Evolutionary conservation across 1,140 invertebrate species (phyloP), one percentile per base, ranked within the genome.

Genomic region (Geopemphigus sp.): DNA sequence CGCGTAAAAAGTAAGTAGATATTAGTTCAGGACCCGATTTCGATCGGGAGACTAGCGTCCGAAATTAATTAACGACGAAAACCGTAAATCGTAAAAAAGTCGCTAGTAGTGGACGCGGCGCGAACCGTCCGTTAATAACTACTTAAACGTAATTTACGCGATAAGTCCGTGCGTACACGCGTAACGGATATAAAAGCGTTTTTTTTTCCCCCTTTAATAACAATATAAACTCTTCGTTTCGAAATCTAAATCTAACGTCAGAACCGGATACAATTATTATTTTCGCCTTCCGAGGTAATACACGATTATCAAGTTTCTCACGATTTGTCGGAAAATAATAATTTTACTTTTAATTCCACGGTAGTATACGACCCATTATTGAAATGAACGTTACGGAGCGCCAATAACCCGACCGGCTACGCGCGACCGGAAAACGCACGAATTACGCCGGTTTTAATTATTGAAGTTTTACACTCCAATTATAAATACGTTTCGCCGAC

Each of bases 201-300:
- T 64, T 64, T 64, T n/a, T 5, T 32, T 68, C 50, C 50, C 50
- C 22, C 32, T 39, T 45, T 24, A 47, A 50, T 47, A 17, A 53
- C 19, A 50, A 50, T 50, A 12, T 50, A 50, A 10, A 72, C 68
- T 78, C 57, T 63, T 78, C 61, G 61, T 78, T 78, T 78, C 29
- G 10, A 63, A 61, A 54, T 47, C 56, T 39, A 22, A 17, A 26
- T 63, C 50, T 29, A 26, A 57, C 74, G 32, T 63, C 47, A 47
- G 24, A 47, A 63, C 74, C 74, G 74, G 74, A 78, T 78, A 78
- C 56, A 78, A 78, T 78, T 78, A 78, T 63, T 14, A 54, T 76
- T 63, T 63, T 61, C 17, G 29, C 39, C 74, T 45, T 57, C 57
- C 17, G 3, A 61, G 61, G 61, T 63, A 78, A 78, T 78, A 78